A percentile compares a stretch with the other conserved stretches of the same genome.
These are phyloP conservation scores for Stenoptilia bipunctidactyla DNA, from an alignment of 2,888 invertebrate species.

Conservation along the genomic window DNA sequence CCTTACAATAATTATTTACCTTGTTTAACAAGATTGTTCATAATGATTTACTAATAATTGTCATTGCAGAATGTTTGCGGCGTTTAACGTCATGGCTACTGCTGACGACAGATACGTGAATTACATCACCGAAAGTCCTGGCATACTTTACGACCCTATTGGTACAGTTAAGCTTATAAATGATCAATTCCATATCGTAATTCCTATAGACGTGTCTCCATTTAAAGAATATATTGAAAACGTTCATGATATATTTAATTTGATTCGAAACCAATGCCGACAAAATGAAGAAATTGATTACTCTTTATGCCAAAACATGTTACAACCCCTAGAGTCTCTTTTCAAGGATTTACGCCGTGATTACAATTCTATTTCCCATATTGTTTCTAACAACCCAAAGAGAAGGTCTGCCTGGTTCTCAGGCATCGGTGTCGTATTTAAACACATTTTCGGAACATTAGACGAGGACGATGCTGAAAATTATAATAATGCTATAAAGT, in stretches of 20 bases:
- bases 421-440: constrained; percentile 15
- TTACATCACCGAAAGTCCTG: constrained; percentile 9
- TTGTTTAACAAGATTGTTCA: no score
- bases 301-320: constrained; percentile 1
- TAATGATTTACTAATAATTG: no score
- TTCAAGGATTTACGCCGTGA: background rate
- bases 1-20: no score
- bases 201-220: constrained; percentile 15
- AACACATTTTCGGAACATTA: constrained; percentile 8
- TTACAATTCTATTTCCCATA: background rate
- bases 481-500: constrained; percentile 2
- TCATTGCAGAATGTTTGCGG: background rate
- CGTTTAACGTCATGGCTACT: background rate
- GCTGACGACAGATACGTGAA: constrained; percentile 1
- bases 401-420: constrained; percentile 17
- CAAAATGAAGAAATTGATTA: constrained; percentile 6
- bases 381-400: constrained; percentile 1
- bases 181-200: constrained; percentile 10
- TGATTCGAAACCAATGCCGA: constrained; percentile 9
- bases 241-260: constrained; percentile 12
- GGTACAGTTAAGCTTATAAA: constrained; percentile 13
- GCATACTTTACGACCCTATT: constrained; percentile 17
- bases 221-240: constrained; percentile 15
- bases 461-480: constrained; percentile 2
- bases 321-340: background rate